Conservation (phyloP, 2,113 vertebrate genomes). For the Leptocoma aspasia region DNA sequence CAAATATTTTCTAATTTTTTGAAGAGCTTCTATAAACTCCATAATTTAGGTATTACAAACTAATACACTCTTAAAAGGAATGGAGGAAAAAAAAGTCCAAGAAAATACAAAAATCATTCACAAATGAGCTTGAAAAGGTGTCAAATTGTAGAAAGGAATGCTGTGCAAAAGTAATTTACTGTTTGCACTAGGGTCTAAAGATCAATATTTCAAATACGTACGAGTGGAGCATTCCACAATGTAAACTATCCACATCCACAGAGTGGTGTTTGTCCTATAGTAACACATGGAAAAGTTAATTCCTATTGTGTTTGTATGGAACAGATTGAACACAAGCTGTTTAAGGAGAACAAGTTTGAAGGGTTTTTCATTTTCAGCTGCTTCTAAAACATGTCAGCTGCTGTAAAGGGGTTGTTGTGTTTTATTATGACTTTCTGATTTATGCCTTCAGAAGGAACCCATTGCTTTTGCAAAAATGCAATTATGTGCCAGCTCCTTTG, state of each 20-base stretch:
- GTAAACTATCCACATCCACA: neutral
- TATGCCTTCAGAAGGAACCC: neutral
- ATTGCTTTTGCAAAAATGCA: neutral
- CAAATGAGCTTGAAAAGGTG: neutral
- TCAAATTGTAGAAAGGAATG: neutral
- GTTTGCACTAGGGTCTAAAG: neutral
- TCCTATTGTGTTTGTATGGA: neutral
- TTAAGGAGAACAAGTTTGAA: neutral
- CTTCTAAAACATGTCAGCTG: neutral
- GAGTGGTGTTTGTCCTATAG: neutral
- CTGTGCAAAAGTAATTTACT: neutral
- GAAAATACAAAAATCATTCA: neutral
- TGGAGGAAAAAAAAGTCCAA: neutral
- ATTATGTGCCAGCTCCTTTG: neutral
- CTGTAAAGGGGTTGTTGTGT: neutral
- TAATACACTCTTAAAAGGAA: neutral
- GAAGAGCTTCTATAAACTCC: neutral
- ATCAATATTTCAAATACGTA: neutral
- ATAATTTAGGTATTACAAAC: neutral
- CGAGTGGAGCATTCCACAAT: neutral
- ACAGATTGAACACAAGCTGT: neutral
- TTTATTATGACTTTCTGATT: neutral
- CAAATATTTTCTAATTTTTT: neutral
- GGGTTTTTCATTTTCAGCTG: neutral
- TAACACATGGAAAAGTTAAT: neutral